phyloP scores from a whole-genome alignment of 2,113 vertebrate genomes.

The Coturnix japonica region DNA sequence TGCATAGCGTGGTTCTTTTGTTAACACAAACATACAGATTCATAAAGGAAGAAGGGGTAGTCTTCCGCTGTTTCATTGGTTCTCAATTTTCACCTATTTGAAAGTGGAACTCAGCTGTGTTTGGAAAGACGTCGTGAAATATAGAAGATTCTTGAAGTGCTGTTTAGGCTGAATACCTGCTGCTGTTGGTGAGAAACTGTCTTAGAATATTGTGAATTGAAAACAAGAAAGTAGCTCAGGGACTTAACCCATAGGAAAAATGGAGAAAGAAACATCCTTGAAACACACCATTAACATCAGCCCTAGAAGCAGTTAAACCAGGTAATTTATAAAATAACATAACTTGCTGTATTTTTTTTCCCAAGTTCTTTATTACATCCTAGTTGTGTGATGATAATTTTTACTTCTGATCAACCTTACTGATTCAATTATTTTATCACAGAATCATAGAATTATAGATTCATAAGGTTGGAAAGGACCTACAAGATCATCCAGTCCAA shows the following conservation, averaged over 20 bases:
- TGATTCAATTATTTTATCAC: neutral
- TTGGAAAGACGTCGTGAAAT: neutral
- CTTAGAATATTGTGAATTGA: neutral
- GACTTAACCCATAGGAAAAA: neutral
- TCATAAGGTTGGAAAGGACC: too few species aligned
- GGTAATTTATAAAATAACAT: neutral
- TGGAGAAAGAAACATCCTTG: neutral
- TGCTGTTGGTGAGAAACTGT: slow-evolving; percentile 4
- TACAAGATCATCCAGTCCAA: too few species aligned
- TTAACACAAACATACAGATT: neutral
- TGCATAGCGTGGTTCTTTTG: neutral
- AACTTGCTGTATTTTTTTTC: neutral
- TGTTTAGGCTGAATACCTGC: neutral
- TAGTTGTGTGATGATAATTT: neutral
- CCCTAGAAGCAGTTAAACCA: neutral
- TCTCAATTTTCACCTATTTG: neutral
- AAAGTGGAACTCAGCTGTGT: neutral
- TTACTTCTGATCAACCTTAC: neutral
- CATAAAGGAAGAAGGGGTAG: neutral
- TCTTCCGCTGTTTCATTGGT: neutral
- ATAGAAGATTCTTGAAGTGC: neutral
- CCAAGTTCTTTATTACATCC: neutral
- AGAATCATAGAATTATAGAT: too few species aligned
- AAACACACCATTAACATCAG: neutral
- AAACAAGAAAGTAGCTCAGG: neutral